Percentiles rank a stretch among this genome's conserved stretches.
Conservation (phyloP, 2,113 vertebrate species). For the Picathartes gymnocephalus region DNA sequence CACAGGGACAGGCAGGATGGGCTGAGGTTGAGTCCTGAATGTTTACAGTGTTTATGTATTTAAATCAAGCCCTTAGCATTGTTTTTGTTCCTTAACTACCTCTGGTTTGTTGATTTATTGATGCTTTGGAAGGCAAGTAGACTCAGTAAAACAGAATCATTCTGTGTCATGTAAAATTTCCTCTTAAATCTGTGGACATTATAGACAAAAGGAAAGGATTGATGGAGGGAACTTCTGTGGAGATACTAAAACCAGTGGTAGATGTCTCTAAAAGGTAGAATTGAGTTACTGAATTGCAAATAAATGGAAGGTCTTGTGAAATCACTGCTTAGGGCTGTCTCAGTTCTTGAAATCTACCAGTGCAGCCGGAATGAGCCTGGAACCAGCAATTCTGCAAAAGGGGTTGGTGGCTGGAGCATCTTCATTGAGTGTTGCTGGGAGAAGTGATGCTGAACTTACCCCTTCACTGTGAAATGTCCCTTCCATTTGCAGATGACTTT, state of each 20-base stretch:
- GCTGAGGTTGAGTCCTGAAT: not conserved
- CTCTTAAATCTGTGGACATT: not conserved
- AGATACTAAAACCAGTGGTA: not conserved
- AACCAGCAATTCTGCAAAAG: not conserved
- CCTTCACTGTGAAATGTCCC: not conserved
- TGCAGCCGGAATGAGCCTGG: not conserved
- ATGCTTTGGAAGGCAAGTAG: not conserved
- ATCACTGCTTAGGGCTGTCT: not conserved
- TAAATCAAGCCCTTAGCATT: not conserved
- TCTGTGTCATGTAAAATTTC: not conserved
- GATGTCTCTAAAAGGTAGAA: not conserved
- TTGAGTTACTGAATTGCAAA: not conserved
- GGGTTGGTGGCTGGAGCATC: not conserved
- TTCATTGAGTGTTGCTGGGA: not conserved
- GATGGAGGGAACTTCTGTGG: not conserved
- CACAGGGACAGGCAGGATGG: not conserved
- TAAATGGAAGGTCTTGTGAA: not conserved
- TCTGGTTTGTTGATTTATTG: constrained; percentile 28
- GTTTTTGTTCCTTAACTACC: constrained; percentile 6
- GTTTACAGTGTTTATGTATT: not conserved
- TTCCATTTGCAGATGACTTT: not conserved
- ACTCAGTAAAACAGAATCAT: not conserved
- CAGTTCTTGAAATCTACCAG: not conserved
- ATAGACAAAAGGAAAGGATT: not conserved
- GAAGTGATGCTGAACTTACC: not conserved